Conservation (phyloP, 1,140 invertebrate genomes). For the Lucilia sericata region DNA sequence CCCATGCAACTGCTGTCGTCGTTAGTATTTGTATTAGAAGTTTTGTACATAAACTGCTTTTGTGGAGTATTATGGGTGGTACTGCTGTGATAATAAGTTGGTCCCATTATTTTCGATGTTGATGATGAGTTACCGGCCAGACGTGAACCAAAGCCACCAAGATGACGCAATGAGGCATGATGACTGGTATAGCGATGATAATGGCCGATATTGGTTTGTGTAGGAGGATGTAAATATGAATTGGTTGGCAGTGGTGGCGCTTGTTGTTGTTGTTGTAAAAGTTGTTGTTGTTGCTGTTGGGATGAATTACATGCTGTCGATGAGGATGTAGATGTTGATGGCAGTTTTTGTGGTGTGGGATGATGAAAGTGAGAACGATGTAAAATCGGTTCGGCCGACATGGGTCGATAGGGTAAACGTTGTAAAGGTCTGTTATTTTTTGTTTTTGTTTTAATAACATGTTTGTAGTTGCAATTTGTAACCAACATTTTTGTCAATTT, state of each 20-base stretch:
- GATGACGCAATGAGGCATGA: conserved; percentile 65
- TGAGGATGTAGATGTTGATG: conserved; percentile 39
- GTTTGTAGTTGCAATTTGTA: too few relatives aligned
- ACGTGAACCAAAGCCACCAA: conserved; percentile 49
- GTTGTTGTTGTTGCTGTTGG: conserved; percentile 23
- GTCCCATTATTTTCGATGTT: conserved; percentile 37
- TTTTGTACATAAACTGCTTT: conserved; percentile 51
- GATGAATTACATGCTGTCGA: not conserved
- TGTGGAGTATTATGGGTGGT: conserved; percentile 37
- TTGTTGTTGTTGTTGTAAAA: not conserved
- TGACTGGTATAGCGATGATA: conserved; percentile 47
- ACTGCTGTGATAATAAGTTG: conserved; percentile 27
- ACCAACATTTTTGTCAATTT: not conserved
- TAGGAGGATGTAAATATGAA: conserved; percentile 32
- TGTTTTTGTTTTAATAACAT: not conserved
- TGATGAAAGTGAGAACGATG: conserved; percentile 57
- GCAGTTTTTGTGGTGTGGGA: conserved; percentile 38
- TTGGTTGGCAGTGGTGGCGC: conserved; percentile 17
- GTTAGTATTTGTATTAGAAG: conserved; percentile 47
- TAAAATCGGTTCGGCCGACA: conserved; percentile 66
- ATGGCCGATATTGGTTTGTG: conserved; percentile 48
- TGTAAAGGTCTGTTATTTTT: conserved; percentile 57
- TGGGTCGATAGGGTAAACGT: conserved; percentile 65
- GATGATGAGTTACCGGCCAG: conserved; percentile 20
- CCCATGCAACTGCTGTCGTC: conserved; percentile 55